These are phyloP conservation scores for Origma solitaria DNA, from an alignment of 2,113 vertebrate species.

Conservation along the genomic window DNA sequence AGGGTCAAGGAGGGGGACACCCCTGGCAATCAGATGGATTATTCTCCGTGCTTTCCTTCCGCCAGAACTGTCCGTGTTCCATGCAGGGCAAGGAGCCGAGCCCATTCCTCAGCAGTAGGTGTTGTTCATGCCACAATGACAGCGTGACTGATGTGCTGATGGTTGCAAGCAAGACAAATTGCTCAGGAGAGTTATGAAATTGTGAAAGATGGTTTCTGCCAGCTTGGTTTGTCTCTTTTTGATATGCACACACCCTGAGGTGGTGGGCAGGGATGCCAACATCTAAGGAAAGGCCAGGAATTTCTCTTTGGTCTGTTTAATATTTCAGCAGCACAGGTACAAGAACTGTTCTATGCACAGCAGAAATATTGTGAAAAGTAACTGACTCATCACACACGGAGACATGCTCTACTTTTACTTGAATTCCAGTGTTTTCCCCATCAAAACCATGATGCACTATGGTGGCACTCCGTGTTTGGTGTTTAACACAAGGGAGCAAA, in stretches of 20 bases:
- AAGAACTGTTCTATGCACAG: not conserved
- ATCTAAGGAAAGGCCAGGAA: not conserved
- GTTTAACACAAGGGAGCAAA: not conserved
- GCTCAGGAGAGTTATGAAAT: not conserved
- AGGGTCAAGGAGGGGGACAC: not conserved
- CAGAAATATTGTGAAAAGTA: not conserved
- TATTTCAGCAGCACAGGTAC: not conserved
- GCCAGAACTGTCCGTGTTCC: not conserved
- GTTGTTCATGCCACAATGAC: not conserved
- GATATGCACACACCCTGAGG: not conserved
- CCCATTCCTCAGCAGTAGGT: not conserved
- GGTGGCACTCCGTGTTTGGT: not conserved
- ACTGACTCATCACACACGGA: not conserved
- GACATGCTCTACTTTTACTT: not conserved
- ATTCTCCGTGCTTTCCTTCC: not conserved
- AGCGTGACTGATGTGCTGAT: rapidly evolving
- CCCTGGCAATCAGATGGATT: not conserved
- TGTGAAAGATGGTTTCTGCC: not conserved
- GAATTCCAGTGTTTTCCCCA: not conserved
- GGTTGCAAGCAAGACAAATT: not conserved
- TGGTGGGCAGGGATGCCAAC: not conserved
- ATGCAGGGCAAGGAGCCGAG: not conserved
- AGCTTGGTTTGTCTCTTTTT: not conserved
- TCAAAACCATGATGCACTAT: not conserved
- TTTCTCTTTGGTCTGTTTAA: not conserved